A percentile compares a stretch with the other conserved stretches of the same genome.
These are phyloP conservation scores for Perithous albicinctus DNA, from an alignment of 2,888 invertebrate species.

Conservation along the genomic window DNA sequence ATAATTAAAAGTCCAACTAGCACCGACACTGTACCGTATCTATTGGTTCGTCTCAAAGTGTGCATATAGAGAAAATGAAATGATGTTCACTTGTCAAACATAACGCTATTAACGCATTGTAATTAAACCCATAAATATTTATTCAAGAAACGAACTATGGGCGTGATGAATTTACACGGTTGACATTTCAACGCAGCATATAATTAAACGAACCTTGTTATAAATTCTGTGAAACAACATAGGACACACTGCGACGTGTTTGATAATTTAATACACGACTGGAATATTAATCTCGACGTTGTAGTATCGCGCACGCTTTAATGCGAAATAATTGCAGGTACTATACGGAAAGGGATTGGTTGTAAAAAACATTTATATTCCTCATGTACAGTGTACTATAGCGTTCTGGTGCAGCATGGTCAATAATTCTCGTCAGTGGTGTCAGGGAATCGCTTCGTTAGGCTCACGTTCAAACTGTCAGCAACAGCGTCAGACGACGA, in stretches of 20 bases:
- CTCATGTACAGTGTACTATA: constrained; percentile 15
- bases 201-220: neutral
- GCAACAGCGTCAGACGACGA: constrained; percentile 35
- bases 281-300: constrained; percentile 37
- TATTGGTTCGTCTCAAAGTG: neutral
- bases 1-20: constrained; percentile 32
- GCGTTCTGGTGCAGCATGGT: constrained; percentile 39
- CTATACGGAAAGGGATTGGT: constrained; percentile 1
- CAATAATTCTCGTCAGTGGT: constrained; percentile 56
- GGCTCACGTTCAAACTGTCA: constrained; percentile 59
- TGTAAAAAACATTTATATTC: constrained; percentile 34
- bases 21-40: neutral
- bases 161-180: neutral
- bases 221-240: neutral
- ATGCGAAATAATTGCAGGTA: constrained; percentile 41
- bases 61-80: neutral
- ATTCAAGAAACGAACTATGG: neutral
- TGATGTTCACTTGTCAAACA: neutral
- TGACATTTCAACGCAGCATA: neutral
- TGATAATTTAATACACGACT: constrained; percentile 37
- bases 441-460: constrained; percentile 59
- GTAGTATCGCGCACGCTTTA: constrained; percentile 10
- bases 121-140: constrained; percentile 3
- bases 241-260: constrained; percentile 5
- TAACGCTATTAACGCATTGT: neutral